Conservation (phyloP, 2,113 vertebrate species). For the Nesoenas mayeri region DNA sequence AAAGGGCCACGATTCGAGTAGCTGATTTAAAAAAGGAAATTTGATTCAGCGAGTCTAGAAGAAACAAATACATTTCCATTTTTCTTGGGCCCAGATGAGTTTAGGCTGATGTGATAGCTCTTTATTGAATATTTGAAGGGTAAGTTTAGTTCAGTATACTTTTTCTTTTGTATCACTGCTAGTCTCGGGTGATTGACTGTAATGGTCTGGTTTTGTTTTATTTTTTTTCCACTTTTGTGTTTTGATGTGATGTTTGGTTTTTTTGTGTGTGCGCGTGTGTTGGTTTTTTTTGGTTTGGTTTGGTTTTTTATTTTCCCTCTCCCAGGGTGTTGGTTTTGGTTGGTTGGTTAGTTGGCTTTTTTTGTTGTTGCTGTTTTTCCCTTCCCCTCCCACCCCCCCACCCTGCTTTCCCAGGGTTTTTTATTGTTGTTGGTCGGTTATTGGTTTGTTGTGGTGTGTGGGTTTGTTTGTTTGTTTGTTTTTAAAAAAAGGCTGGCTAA, state of each 20-base stretch:
- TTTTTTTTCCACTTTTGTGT: too few relatives aligned
- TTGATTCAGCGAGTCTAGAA: not conserved
- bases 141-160: not conserved
- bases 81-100: not conserved
- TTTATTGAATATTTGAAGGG: not conserved
- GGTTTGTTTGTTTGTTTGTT: not conserved
- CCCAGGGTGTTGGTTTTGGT: not conserved
- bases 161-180: not conserved
- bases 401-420: too few relatives aligned
- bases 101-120: not conserved
- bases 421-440: not conserved
- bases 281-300: not conserved
- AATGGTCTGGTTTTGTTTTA: not conserved
- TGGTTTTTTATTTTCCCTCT: not conserved
- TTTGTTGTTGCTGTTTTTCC: too few relatives aligned
- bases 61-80: not conserved
- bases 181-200: not conserved
- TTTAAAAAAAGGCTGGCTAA: not conserved
- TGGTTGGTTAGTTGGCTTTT: not conserved
- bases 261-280: too few relatives aligned
- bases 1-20: rapidly evolving
- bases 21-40: not conserved
- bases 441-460: not conserved
- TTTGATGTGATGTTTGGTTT: too few relatives aligned
- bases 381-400: too few relatives aligned